Evolutionary conservation across 2,797 vertebrate species (phyloP).

Genomic region (Rhabdophis nuchalis): DNA sequence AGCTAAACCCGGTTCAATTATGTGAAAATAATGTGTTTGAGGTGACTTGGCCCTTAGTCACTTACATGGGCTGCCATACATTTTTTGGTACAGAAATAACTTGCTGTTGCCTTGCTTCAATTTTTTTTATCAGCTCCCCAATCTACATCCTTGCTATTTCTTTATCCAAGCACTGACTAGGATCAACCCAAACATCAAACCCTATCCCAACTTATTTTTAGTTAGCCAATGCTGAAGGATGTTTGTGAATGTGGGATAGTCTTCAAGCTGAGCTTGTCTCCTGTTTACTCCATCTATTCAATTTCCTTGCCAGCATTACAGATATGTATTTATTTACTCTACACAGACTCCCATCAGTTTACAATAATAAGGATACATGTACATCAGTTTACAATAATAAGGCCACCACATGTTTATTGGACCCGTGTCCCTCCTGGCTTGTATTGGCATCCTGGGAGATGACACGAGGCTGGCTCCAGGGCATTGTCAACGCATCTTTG

Average conservation of each 20-base stretch:
- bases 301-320: background rate
- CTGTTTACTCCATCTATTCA: background rate
- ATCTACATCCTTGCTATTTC: background rate
- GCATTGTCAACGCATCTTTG: too few relatives aligned
- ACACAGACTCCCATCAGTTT: background rate
- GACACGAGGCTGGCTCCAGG: too few relatives aligned
- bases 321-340: background rate
- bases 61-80: background rate
- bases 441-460: too few relatives aligned
- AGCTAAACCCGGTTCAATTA: background rate
- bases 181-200: background rate
- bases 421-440: too few relatives aligned
- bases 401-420: too few relatives aligned
- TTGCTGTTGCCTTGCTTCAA: background rate
- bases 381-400: too few relatives aligned
- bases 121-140: background rate
- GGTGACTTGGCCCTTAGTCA: background rate
- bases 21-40: background rate
- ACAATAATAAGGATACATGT: background rate
- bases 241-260: background rate
- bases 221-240: background rate
- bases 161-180: background rate
- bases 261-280: background rate
- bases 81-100: background rate
- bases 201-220: background rate